These are phyloP conservation scores for Micronycteris hirsuta DNA, from an alignment of 2,113 vertebrate genomes.

Conservation along the genomic window DNA sequence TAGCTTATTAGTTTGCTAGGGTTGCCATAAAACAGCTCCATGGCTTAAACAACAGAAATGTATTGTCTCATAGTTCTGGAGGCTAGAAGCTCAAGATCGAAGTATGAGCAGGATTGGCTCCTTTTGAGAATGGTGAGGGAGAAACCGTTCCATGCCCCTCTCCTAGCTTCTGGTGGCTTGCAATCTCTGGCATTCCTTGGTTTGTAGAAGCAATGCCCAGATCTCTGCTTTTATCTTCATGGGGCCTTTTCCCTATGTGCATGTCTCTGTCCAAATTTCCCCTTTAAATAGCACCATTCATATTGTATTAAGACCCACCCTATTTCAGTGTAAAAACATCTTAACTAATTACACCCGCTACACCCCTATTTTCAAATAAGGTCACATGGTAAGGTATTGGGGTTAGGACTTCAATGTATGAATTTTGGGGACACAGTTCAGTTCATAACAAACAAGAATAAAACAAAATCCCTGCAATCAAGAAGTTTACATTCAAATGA, in stretches of 20 bases:
- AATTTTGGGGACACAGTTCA: not conserved
- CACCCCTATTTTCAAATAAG: not conserved
- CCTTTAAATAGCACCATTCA: not conserved
- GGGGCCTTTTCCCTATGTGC: not conserved
- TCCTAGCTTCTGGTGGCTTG: not conserved
- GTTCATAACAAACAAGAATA: not conserved
- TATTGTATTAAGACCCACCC: not conserved
- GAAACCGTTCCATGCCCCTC: not conserved
- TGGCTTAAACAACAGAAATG: not conserved
- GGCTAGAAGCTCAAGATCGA: not conserved
- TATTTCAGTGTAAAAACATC: not conserved
- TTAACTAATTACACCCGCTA: not conserved
- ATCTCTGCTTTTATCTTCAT: not conserved
- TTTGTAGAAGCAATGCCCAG: not conserved
- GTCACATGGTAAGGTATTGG: not conserved
- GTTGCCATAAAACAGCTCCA: not conserved
- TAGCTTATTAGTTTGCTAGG: not conserved
- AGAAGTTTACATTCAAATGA: not conserved
- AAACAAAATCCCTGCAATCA: not conserved
- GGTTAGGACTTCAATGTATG: not conserved
- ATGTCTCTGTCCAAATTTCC: not conserved
- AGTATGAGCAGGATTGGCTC: not conserved
- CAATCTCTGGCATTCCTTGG: not conserved
- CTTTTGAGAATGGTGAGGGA: not conserved
- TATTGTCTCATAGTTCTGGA: not conserved